These are phyloP conservation scores for Fundulus diaphanus DNA, from an alignment of 2,797 vertebrate genomes.

Conservation along the genomic window DNA sequence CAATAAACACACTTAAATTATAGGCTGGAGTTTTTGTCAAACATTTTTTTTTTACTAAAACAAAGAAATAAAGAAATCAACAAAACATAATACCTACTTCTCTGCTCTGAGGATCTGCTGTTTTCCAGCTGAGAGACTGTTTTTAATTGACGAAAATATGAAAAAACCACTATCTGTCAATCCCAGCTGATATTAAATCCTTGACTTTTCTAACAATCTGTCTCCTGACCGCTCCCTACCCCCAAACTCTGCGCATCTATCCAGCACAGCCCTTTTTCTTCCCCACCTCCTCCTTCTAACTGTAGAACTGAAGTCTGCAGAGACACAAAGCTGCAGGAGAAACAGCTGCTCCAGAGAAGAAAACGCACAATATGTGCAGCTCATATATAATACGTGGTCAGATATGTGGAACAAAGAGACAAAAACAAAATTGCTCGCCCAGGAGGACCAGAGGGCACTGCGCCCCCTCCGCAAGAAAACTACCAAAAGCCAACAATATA, in stretches of 20 bases:
- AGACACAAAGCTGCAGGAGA: conserved; percentile 70
- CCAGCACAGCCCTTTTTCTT: conserved; percentile 9
- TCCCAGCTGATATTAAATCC: conserved; percentile 63
- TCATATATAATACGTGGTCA: conserved; percentile 45
- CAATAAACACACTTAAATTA: background rate
- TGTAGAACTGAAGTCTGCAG: conserved; percentile 52
- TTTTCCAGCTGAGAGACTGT: conserved; percentile 33
- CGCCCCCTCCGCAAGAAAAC: conserved; percentile 29
- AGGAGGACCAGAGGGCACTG: conserved; percentile 39
- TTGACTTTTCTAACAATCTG: conserved; percentile 69
- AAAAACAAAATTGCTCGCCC: conserved; percentile 13
- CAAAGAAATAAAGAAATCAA: background rate
- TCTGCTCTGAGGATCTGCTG: conserved; percentile 24
- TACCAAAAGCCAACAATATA: conserved; percentile 53
- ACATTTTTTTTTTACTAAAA: background rate
- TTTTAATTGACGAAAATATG: conserved; percentile 35
- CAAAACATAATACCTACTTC: background rate
- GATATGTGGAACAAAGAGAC: conserved; percentile 34
- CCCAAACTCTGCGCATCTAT: conserved; percentile 41
- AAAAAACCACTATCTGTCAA: conserved; percentile 43
- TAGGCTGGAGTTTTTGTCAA: background rate
- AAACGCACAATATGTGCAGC: conserved; percentile 42
- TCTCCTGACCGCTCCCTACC: conserved; percentile 63
- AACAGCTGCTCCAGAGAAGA: conserved; percentile 65
- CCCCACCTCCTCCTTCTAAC: conserved; percentile 9